These are phyloP conservation scores for Neodiprion fabricii DNA, from an alignment of 1,140 invertebrate genomes.

Conservation along the genomic window DNA sequence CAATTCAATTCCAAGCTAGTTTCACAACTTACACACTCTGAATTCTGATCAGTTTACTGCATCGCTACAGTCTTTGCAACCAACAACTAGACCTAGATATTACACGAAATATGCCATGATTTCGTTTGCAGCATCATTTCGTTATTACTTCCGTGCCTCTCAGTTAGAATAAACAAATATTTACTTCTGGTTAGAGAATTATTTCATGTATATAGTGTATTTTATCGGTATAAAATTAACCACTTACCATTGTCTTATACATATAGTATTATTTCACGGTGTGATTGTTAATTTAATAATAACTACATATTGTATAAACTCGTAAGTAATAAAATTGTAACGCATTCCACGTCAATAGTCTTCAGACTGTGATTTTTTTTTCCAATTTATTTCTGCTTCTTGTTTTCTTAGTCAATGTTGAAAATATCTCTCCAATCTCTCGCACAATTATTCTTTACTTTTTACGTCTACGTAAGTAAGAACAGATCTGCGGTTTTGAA, in stretches of 20 bases:
- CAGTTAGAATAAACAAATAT: background rate
- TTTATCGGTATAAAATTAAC: slow-evolving; percentile 36
- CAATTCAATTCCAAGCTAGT: too few species aligned
- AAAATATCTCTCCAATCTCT: too few species aligned
- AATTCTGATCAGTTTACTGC: too few species aligned
- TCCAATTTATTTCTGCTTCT: background rate
- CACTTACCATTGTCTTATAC: slow-evolving; percentile 2
- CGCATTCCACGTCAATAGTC: slow-evolving; percentile 39
- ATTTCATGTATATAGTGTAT: slow-evolving; percentile 50
- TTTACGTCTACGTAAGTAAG: too few species aligned
- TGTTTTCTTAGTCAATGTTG: background rate
- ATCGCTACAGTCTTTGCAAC: too few species aligned
- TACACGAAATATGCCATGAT: too few species aligned
- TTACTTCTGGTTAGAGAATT: slow-evolving; percentile 22
- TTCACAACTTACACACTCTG: too few species aligned
- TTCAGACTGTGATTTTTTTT: background rate
- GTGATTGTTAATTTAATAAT: slow-evolving; percentile 34
- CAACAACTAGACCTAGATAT: too few species aligned
- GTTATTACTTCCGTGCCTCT: too few species aligned
- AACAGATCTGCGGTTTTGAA: too few species aligned
- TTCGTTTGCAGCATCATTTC: too few species aligned
- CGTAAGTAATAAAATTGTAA: slow-evolving; percentile 37
- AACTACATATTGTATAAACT: slow-evolving; percentile 34
- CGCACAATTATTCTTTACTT: too few species aligned
- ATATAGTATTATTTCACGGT: slow-evolving; percentile 38